Base-by-base conservation (phyloP, 2,113 vertebrate species). In the Actenoides hombroni region DNA sequence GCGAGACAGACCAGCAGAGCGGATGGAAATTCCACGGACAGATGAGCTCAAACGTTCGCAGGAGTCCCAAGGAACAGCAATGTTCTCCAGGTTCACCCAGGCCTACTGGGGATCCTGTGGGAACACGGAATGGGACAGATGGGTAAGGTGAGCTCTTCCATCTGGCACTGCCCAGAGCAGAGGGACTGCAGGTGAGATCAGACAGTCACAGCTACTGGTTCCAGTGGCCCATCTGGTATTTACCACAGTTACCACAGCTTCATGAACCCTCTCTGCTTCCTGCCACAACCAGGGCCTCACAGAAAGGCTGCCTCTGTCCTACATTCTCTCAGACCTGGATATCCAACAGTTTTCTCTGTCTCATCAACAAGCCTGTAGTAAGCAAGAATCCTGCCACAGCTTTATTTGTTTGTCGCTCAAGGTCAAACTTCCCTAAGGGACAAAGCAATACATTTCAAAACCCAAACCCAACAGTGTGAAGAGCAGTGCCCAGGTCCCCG, bases 71-170 rank as follows among this genome's bases (percentile, higher is more conserved):
- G 48, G 70, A 84, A 69, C 21, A 4, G 15, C 5, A 4, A 13
- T 9, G 10, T n/a, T 57, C 35, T 15, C 29, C 2, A 1, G 57
- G n/a, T 28, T 67, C 51, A 20, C 39, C 42, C 5, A n/a, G 39
- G 11, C 57, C 77, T 59, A 11, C 0, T 0, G 60, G 42, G 70
- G 37, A 63, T 8, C 6, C 28, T 4, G 3, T 7, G 21, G 64
- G 61, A 86, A 78, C 42, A 11, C 18, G 15, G 46, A n/a, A 28
- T 1, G 12, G 33, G 39, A 69, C 44, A 63, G 68, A 25, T 18
- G 21, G 21, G 35, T 7, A 24, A 37, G 70, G 82, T 76, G 63
- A 82, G 92, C 53, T 89, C 53, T 89, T 51, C 33, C 28, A 56
- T 16, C 57, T 39, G 35, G 20, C 29, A 28, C 60, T 37, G 70